Conservation (phyloP, 2,888 invertebrate species). For the Ochlodes sylvanus region DNA sequence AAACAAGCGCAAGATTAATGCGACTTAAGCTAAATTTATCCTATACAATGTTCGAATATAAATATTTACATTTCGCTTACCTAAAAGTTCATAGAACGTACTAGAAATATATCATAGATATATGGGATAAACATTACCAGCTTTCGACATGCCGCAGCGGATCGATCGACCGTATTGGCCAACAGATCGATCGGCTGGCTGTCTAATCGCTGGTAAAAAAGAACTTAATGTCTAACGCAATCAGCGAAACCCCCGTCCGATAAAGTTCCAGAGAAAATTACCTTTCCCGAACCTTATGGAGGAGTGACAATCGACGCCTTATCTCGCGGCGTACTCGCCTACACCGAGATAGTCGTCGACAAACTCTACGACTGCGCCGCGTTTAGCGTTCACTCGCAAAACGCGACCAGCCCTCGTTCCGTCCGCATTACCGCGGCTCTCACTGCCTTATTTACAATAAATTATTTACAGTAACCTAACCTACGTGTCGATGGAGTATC, state of each 20-base stretch:
- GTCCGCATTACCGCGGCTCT: conserved; percentile 82
- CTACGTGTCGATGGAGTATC: conserved; percentile 56
- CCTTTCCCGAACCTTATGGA: conserved; percentile 83
- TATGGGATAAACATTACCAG: conserved; percentile 96
- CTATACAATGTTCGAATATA: conserved; percentile 38
- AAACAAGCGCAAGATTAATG: background rate
- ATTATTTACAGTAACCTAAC: conserved; percentile 69
- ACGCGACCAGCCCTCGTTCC: conserved; percentile 63
- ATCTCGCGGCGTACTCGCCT: conserved; percentile 53
- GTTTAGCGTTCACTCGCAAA: conserved; percentile 68
- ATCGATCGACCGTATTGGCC: conserved; percentile 47
- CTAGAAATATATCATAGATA: conserved; percentile 99
- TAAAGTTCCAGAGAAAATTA: conserved; percentile 83
- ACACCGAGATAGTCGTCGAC: conserved; percentile 57
- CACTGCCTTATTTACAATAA: conserved; percentile 60
- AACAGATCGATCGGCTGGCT: conserved; percentile 47
- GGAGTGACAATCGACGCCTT: conserved; percentile 67
- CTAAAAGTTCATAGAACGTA: conserved; percentile 97
- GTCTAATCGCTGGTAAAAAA: conserved; percentile 78
- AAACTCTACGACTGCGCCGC: conserved; percentile 61
- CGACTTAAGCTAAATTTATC: conserved; percentile 28
- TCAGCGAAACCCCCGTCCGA: conserved; percentile 72
- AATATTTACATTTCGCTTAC: conserved; percentile 72
- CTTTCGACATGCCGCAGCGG: conserved; percentile 67
- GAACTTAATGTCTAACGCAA: conserved; percentile 67